Conservation (phyloP, 2,888 invertebrate genomes). For the Formica aserva region DNA sequence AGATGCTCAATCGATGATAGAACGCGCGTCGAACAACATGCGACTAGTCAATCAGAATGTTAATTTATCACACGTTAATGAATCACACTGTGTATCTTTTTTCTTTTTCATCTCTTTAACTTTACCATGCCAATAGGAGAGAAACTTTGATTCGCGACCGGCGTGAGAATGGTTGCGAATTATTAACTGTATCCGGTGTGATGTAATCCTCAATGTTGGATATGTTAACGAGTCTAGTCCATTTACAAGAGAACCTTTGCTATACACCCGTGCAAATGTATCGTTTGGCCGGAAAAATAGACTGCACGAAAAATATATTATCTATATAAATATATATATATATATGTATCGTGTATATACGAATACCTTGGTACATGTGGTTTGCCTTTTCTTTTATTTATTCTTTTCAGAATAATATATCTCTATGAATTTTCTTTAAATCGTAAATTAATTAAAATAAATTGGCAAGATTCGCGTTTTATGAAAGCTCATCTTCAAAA, state of each 20-base stretch:
- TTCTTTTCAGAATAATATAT: not conserved
- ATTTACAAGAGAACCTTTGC: conserved; percentile 78
- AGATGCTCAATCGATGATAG: not conserved
- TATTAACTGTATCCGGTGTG: conserved; percentile 70
- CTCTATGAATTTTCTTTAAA: too few relatives aligned
- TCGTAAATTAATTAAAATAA: too few relatives aligned
- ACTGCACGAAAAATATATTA: conserved; percentile 82
- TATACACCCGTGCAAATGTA: conserved; percentile 79
- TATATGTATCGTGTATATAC: conserved; percentile 43
- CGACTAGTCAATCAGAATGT: not conserved
- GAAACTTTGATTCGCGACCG: conserved; percentile 53
- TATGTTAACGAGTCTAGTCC: conserved; percentile 79
- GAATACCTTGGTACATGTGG: not conserved
- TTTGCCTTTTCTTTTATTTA: not conserved
- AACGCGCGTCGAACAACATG: not conserved
- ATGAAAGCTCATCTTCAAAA: not conserved
- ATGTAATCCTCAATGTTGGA: conserved; percentile 80
- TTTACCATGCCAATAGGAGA: conserved; percentile 7
- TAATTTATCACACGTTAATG: not conserved
- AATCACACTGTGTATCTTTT: conserved; percentile 4
- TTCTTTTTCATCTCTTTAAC: not conserved
- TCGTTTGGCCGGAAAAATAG: conserved; percentile 80
- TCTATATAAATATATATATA: conserved; percentile 70
- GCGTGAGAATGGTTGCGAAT: conserved; percentile 64
- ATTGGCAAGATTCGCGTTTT: not conserved